Conservation (phyloP, 2,797 vertebrate species). For the Peromyscus attwateri region DNA sequence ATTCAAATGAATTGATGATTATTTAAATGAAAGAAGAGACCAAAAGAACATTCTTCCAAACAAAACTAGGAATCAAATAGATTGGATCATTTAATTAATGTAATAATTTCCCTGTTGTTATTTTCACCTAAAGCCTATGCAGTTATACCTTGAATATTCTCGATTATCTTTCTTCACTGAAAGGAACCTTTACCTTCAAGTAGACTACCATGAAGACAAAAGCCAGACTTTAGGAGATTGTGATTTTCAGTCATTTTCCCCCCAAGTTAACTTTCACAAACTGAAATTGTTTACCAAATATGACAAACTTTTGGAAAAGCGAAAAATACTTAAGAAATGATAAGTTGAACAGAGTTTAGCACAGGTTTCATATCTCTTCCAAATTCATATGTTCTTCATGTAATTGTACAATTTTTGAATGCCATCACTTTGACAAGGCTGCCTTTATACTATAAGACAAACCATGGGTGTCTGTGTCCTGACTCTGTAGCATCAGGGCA, state of each 20-base stretch:
- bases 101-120: conserved; percentile 8
- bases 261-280: conserved; percentile 37
- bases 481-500: not conserved
- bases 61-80: not conserved
- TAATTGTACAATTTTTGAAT: not conserved
- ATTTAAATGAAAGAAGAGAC: not conserved
- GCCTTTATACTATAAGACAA: not conserved
- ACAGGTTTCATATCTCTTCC: not conserved
- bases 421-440: not conserved
- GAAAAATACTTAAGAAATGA: conserved; percentile 67
- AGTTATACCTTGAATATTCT: not conserved
- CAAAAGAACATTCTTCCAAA: conserved; percentile 18
- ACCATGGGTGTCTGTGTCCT: not conserved
- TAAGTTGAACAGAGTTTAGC: conserved; percentile 30
- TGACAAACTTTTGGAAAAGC: conserved; percentile 1
- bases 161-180: conserved; percentile 19
- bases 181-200: not conserved
- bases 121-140: conserved; percentile 5
- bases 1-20: conserved; percentile 45
- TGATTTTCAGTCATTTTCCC: not conserved
- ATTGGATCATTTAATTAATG: not conserved
- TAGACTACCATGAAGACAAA: not conserved
- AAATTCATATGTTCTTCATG: conserved; percentile 12
- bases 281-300: conserved; percentile 61
- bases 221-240: not conserved